A percentile compares a stretch with the other conserved stretches of the same genome.
phyloP scores from a whole-genome alignment of 2,888 invertebrate species.

The Pollenia labialis region DNA sequence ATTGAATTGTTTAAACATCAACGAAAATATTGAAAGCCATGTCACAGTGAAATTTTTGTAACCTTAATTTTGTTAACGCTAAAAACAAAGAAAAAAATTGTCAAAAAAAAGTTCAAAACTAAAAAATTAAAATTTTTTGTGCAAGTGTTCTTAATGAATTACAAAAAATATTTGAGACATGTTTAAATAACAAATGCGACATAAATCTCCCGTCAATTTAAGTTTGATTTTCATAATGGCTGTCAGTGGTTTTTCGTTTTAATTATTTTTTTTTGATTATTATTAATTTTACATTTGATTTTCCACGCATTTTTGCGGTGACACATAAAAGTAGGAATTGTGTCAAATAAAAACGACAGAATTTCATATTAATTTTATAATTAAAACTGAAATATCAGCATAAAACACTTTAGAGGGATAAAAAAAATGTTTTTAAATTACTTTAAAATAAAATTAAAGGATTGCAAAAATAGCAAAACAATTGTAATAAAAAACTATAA shows the following conservation, averaged over 20 bases:
- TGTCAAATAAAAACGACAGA: conserved; percentile 7
- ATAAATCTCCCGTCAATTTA: not conserved
- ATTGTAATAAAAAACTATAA: no score
- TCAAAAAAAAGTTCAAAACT: no score
- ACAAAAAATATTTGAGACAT: not conserved
- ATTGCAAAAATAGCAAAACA: no score
- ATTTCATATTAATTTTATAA: not conserved
- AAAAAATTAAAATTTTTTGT: no score
- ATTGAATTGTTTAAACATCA: not conserved
- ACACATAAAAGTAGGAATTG: not conserved
- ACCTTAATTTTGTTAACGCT: no score
- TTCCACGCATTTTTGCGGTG: conserved; percentile 4
- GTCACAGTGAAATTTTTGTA: no score
- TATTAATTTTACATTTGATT: conserved; percentile 4
- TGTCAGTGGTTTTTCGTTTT: not conserved
- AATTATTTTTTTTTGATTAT: not conserved
- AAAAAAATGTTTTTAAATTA: no score
- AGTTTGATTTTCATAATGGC: not conserved
- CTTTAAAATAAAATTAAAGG: no score
- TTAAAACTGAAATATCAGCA: not conserved
- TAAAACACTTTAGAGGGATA: not conserved
- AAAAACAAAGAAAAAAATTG: no score
- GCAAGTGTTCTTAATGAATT: no score
- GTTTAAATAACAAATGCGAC: not conserved
- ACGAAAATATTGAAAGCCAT: no score